Conservation (phyloP, 2,888 invertebrate species). For the Mylabris sibirica region DNA sequence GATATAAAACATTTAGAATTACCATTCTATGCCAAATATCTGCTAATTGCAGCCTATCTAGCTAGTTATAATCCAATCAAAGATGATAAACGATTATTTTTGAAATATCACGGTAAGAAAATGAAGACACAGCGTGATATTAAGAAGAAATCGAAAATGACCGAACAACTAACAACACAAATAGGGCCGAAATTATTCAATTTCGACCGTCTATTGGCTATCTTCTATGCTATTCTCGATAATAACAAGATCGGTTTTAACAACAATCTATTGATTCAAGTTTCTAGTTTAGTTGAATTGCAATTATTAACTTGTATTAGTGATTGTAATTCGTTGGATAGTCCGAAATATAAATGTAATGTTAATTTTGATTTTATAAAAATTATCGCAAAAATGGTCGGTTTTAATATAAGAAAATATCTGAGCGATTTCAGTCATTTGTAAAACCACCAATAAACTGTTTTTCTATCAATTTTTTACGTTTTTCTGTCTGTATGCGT, state of each 20-base stretch:
- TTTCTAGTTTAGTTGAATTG: conserved; percentile 85
- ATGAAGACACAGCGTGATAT: conserved; percentile 71
- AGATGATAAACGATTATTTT: conserved; percentile 85
- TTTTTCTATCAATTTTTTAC: background rate
- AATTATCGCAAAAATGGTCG: conserved; percentile 78
- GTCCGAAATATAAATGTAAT: conserved; percentile 86
- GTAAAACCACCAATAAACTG: conserved; percentile 16
- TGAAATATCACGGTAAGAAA: conserved; percentile 79
- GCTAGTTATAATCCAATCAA: conserved; percentile 93
- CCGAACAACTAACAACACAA: conserved; percentile 70
- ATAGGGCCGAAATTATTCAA: conserved; percentile 77
- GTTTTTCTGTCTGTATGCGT: background rate
- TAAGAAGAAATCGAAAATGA: conserved; percentile 67
- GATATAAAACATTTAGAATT: conserved; percentile 73
- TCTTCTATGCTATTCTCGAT: conserved; percentile 75
- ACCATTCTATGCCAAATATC: conserved; percentile 88
- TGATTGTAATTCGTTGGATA: conserved; percentile 74
- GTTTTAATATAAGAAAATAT: conserved; percentile 79
- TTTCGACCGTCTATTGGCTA: conserved; percentile 51
- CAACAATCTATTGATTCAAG: conserved; percentile 85
- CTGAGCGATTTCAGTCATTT: conserved; percentile 72
- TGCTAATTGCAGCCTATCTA: conserved; percentile 88
- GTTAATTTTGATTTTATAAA: conserved; percentile 83
- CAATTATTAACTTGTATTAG: conserved; percentile 76
- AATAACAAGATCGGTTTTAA: conserved; percentile 85